Base-by-base conservation (phyloP, 2,797 vertebrate genomes). In the Gallinago nigripennis region DNA sequence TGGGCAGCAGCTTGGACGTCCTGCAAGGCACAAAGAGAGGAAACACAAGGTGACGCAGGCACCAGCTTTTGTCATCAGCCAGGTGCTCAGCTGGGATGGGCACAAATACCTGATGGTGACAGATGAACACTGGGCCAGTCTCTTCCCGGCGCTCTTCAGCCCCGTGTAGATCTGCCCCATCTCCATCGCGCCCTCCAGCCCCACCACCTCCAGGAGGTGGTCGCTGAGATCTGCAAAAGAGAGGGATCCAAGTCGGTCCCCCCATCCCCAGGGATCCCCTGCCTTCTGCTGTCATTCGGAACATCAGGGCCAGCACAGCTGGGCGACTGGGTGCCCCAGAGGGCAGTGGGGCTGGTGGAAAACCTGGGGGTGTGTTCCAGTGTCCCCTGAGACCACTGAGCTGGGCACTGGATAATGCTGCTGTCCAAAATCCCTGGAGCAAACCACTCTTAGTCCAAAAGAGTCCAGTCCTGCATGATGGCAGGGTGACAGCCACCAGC, bases 141-240 rank as follows among this genome's bases (percentile, higher is more conserved):
- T 98, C 92, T 98, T 99, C 30, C 99, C 99, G 0, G 99, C 99
- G 1, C 99, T 99, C 98, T 99, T 99, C 96, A 99, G 97, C 75
- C 99, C 99, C 0, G 99, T 99, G 98, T 99, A 99, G 98, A 99
- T 99, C 98, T 99, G 99, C 15, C 99, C 99, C 99, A 99, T 99
- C 95, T 99, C 99, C 96, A 99, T 99, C 0, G 99, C 99, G 12
- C 99, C 99, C 84, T 99, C 99, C 57, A 99, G 98, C 43, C 99
- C 99, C 50, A 99, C 99, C 94, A 99, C 99, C 97, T 98, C 98
- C 75, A 98, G 96, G 53, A 98, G 98, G 16, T 98, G 98, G 80
- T 98, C 98, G 0, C 98, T 96, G 90, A 98, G 98, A 58, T 98
- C 98, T 98, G 96, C 41, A 84, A 86, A 77, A 64, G 30, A 96